Conservation (phyloP, 2,113 vertebrate species). For the Protobothrops mucrosquamatus region DNA sequence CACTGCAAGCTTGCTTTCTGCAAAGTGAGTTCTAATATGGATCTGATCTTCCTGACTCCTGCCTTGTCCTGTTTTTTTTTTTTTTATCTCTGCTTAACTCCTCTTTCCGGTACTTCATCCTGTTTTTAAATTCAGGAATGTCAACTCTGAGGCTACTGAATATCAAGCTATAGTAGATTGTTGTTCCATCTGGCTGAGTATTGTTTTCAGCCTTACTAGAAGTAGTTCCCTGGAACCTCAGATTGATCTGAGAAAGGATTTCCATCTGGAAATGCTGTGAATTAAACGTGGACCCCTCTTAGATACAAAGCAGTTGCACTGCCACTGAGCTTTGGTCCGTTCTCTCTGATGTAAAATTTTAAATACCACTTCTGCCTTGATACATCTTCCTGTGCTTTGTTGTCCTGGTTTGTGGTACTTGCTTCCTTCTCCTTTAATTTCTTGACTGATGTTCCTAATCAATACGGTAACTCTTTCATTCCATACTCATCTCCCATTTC, state of each 20-base stretch:
- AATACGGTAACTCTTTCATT: not conserved
- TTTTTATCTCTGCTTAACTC: fast-evolving
- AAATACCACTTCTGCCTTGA: not conserved
- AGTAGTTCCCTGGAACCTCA: not conserved
- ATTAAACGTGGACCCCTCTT: not conserved
- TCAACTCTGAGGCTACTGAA: not conserved
- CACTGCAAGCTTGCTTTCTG: conserved; percentile 91
- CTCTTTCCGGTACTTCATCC: not conserved
- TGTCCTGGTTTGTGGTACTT: too few species aligned
- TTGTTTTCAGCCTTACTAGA: not conserved
- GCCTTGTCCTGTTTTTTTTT: fast-evolving
- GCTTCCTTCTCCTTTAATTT: not conserved
- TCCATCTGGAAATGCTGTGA: not conserved
- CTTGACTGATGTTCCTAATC: not conserved
- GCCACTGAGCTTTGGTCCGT: not conserved
- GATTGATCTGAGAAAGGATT: not conserved
- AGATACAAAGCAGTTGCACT: not conserved
- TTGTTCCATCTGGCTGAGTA: not conserved
- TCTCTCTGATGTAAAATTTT: not conserved
- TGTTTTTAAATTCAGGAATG: not conserved
- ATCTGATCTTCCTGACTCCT: fast-evolving
- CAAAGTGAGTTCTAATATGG: conserved; percentile 67
- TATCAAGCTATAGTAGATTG: not conserved
- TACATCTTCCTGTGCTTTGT: not conserved
- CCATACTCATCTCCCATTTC: not conserved